phyloP scores from a whole-genome alignment of 2,113 vertebrate genomes.

The Odontesthes bonariensis region DNA sequence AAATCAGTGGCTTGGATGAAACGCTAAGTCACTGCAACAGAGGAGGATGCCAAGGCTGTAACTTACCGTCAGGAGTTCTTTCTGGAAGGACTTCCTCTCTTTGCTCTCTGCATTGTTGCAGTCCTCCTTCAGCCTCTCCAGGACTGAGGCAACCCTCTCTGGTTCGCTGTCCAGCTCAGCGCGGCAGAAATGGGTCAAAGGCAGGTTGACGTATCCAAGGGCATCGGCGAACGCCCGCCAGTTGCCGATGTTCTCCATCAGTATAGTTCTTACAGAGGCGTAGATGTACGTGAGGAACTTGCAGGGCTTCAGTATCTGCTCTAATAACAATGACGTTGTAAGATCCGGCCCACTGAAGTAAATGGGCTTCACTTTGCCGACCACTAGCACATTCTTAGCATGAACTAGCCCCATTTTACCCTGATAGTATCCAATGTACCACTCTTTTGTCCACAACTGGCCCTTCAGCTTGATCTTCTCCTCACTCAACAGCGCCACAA shows the following conservation, averaged over 20 bases:
- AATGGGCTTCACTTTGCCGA: constrained; percentile 88
- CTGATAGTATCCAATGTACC: constrained; percentile 96
- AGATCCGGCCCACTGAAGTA: constrained; percentile 90
- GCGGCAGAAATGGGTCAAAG: constrained; percentile 90
- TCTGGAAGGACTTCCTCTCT: constrained; percentile 96
- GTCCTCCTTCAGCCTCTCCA: constrained; percentile 97
- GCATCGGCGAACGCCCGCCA: constrained; percentile 94
- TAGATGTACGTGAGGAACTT: constrained; percentile 99
- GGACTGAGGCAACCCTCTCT: constrained; percentile 91
- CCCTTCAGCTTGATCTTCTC: constrained; percentile 94
- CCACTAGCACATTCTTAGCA: constrained; percentile 92
- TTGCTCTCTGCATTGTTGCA: constrained; percentile 91
- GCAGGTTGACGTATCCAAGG: constrained; percentile 89
- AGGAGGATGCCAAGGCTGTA: constrained; percentile 23
- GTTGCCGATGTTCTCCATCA: constrained; percentile 96
- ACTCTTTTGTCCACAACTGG: constrained; percentile 97
- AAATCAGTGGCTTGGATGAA: constrained; percentile 7
- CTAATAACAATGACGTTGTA: constrained; percentile 88
- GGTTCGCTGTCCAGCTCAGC: constrained; percentile 92
- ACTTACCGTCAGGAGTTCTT: constrained; percentile 94
- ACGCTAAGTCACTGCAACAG: constrained; percentile 22
- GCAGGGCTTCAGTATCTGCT: constrained; percentile 93
- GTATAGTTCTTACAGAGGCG: constrained; percentile 91
- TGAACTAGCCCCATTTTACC: constrained; percentile 93
- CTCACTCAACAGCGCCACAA: constrained; percentile 91